These are phyloP conservation scores for Drosophila asahinai DNA, from an alignment of 1,140 invertebrate genomes.

Conservation along the genomic window DNA sequence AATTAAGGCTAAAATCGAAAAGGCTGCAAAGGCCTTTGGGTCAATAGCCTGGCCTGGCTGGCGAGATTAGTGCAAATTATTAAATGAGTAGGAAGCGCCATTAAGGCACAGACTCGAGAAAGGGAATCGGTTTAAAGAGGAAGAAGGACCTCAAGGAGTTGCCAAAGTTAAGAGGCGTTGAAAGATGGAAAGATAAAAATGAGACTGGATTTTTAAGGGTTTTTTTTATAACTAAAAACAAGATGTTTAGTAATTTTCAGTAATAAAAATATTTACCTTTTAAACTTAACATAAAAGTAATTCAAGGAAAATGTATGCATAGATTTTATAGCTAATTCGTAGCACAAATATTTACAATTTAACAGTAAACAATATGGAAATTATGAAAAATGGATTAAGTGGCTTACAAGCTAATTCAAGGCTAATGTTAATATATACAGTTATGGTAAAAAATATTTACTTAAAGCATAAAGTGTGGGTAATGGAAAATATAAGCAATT, in stretches of 20 bases:
- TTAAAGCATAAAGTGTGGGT: neutral
- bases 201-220: neutral
- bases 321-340: neutral
- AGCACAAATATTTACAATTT: neutral
- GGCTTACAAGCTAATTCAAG: neutral
- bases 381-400: neutral
- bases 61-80: constrained; percentile 59
- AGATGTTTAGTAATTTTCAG: neutral
- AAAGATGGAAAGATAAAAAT: neutral
- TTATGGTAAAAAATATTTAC: neutral
- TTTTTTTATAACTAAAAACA: neutral
- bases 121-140: neutral
- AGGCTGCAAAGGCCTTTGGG: constrained; percentile 53
- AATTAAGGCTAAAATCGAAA: constrained; percentile 42
- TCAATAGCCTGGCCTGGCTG: constrained; percentile 8
- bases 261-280: neutral
- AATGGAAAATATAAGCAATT: neutral
- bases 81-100: constrained; percentile 47
- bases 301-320: neutral
- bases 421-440: neutral
- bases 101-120: neutral
- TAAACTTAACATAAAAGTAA: no score
- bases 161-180: neutral
- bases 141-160: neutral
- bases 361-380: neutral